Evolutionary conservation across 2,888 invertebrate species (phyloP).

Genomic region (Stenodema calcarata): DNA sequence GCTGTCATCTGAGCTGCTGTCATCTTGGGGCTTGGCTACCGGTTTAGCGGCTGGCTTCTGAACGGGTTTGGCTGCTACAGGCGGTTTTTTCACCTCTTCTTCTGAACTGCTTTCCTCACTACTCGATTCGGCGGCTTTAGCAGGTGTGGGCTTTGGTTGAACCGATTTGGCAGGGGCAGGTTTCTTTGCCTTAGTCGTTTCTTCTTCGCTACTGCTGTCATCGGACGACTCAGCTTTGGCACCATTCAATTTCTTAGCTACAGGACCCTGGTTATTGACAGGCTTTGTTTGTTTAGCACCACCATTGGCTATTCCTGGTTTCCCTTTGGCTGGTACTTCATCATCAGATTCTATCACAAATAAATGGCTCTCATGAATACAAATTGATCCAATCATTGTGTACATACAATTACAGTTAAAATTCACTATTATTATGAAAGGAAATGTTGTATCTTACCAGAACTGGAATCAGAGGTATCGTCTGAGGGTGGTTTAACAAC

Average conservation of each 20-base stretch:
- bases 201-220: slow-evolving; percentile 34
- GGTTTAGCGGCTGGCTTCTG: slow-evolving; percentile 16
- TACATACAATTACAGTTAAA: too few species aligned
- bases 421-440: too few species aligned
- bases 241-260: neutral
- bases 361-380: too few species aligned
- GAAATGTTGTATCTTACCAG: slow-evolving; percentile 58
- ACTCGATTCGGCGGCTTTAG: neutral
- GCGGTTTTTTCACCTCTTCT: slow-evolving; percentile 21
- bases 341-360: slow-evolving; percentile 58
- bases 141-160: slow-evolving; percentile 1
- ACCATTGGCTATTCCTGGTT: slow-evolving; percentile 53
- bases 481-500: slow-evolving; percentile 60
- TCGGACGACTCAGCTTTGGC: slow-evolving; percentile 13
- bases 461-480: slow-evolving; percentile 61
- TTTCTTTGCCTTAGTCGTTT: slow-evolving; percentile 9
- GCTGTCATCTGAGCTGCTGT: slow-evolving; percentile 50
- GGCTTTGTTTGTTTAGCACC: neutral
- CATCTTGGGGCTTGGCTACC: slow-evolving; percentile 45
- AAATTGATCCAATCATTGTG: too few species aligned
- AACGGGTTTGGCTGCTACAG: slow-evolving; percentile 4
- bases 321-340: slow-evolving; percentile 57
- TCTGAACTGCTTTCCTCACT: slow-evolving; percentile 18
- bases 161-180: slow-evolving; percentile 13
- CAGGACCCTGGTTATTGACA: neutral